Base-by-base conservation (phyloP, 2,113 vertebrate species). In the Coptodon rendalli region DNA sequence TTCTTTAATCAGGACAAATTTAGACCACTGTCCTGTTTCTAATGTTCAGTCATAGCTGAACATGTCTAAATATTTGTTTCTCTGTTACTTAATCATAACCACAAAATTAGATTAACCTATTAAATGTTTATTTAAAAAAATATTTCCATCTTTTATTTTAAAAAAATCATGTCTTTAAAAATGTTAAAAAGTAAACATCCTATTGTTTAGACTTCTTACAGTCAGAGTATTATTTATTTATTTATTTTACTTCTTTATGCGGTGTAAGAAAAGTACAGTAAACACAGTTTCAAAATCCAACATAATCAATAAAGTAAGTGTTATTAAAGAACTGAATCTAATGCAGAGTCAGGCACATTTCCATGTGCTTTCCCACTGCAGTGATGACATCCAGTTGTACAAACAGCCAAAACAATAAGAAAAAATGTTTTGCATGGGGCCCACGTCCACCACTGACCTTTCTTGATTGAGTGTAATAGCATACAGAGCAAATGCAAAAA, bases 401-500 rank as follows among this genome's bases (percentile, higher is more conserved):
- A 94, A 91, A 93, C 68, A 84, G 29, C 5, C 2, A 87, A 88
- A n/a, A 73, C 24, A 80, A 87, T 83, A 88, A 36, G 9, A 85
- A 84, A 82, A 89, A 93, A 82, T 56, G 73, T 90, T 94, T 92
- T 91, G 93, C 90, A 96, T 96, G 94, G 78, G 85, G 89, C 71
- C 93, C 95, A 95, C 95, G 93, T 94, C 92, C 92, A 82, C 59
- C 83, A 36, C 91, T 97, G 96, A 97, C 96, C 96, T 97, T 97
- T 97, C 94, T 87, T 96, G 95, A 96, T 96, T 96, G 96, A 96
- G 95, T 95, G 95, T 96, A 96, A 96, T 95, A 95, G 95, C 88
- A 91, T 38, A 91, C 94, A 93, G 95, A 96, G 95, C 94, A 96
- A 96, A 96, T 95, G 93, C 94, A 96, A 95, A 96, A 97, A 97